Evolutionary conservation across 2,797 vertebrate species (phyloP).

Genomic region (Octomys mimax): DNA sequence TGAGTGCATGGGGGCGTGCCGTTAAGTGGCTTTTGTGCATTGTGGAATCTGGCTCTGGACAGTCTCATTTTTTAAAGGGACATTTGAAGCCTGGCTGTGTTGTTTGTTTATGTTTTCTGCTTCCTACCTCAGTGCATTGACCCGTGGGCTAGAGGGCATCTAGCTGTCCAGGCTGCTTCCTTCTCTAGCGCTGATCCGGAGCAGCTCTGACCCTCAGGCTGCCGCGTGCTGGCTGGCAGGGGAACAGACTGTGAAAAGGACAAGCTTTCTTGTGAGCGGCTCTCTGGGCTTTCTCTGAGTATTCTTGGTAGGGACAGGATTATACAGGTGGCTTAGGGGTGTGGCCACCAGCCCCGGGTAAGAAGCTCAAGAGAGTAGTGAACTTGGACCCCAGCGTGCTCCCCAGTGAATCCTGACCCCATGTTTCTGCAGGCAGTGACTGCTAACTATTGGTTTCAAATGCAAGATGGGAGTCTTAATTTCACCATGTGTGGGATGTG

Average conservation of each 20-base stretch:
- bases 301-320: not conserved
- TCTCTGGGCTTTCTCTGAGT: not conserved
- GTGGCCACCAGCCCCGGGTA: not conserved
- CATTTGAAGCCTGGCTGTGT: slow-evolving; percentile 66
- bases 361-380: not conserved
- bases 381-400: not conserved
- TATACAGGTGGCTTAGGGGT: not conserved
- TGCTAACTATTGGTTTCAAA: slow-evolving; percentile 88
- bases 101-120: slow-evolving; percentile 79
- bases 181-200: not conserved
- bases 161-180: not conserved
- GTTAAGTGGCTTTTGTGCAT: slow-evolving; percentile 61
- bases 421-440: slow-evolving; percentile 76
- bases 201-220: not conserved
- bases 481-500: slow-evolving; percentile 81
- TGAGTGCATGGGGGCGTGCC: slow-evolving; percentile 51
- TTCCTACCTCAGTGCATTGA: slow-evolving; percentile 20
- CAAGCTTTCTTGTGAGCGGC: not conserved
- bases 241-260: not conserved
- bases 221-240: not conserved
- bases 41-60: slow-evolving; percentile 70
- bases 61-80: slow-evolving; percentile 58
- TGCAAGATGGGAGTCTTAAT: slow-evolving; percentile 82
- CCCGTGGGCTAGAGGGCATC: not conserved
- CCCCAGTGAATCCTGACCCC: slow-evolving; percentile 68